Conservation (phyloP, 2,113 vertebrate species). For the Chaenogobius annularis region DNA sequence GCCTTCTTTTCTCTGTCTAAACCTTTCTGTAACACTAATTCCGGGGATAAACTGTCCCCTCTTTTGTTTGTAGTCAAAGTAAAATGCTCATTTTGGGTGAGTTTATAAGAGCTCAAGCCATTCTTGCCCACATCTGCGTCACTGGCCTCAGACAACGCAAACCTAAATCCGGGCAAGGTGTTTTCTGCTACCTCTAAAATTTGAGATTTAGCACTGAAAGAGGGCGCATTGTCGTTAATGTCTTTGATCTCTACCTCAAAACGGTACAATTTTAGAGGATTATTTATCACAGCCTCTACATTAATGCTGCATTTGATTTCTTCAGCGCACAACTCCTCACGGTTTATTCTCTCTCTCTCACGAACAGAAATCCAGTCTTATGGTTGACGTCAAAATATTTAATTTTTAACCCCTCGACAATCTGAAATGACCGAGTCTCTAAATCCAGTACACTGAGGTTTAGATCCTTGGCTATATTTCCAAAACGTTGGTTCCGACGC, state of each 20-base stretch:
- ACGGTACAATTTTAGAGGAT: conserved; percentile 65
- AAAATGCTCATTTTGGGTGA: conserved; percentile 68
- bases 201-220: conserved; percentile 52
- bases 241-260: conserved; percentile 66
- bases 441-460: conserved; percentile 67
- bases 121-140: conserved; percentile 65
- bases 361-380: conserved; percentile 69
- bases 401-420: conserved; percentile 60
- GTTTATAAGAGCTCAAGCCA: conserved; percentile 57
- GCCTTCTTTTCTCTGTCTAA: conserved; percentile 82
- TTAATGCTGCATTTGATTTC: conserved; percentile 47
- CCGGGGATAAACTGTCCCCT: conserved; percentile 56
- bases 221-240: conserved; percentile 68
- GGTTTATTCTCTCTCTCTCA: conserved; percentile 65
- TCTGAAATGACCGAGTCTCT: conserved; percentile 69
- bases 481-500: conserved; percentile 69
- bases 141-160: conserved; percentile 43
- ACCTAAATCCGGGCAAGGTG: conserved; percentile 45
- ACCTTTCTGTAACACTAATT: conserved; percentile 81
- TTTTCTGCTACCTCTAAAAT: conserved; percentile 58
- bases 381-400: conserved; percentile 75
- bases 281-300: conserved; percentile 67
- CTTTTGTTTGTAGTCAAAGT: conserved; percentile 64
- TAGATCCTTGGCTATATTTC: conserved; percentile 76
- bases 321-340: conserved; percentile 60